These are phyloP conservation scores for Natator depressus DNA, from an alignment of 2,113 vertebrate species.

Conservation along the genomic window DNA sequence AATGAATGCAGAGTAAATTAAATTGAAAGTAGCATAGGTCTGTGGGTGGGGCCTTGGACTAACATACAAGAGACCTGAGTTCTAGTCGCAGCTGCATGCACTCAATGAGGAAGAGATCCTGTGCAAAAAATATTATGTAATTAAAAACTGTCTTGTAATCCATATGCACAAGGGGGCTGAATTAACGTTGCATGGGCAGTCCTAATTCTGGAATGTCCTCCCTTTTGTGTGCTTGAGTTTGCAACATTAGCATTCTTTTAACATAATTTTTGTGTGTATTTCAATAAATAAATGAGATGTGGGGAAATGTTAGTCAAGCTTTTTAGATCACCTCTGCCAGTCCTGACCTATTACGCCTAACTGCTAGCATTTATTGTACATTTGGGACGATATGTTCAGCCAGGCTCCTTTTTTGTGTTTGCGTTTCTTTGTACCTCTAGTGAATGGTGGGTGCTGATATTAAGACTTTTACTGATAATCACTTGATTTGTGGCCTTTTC, in stretches of 20 bases:
- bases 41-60: neutral
- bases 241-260: neutral
- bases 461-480: neutral
- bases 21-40: neutral
- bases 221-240: neutral
- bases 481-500: neutral
- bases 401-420: neutral
- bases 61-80: neutral
- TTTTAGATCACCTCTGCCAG: neutral
- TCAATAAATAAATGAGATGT: neutral
- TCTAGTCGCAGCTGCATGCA: neutral
- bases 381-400: neutral
- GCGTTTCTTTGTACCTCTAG: neutral
- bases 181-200: neutral
- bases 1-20: neutral
- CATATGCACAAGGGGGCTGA: neutral
- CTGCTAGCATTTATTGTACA: neutral
- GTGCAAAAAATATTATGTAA: fast-evolving
- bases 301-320: neutral
- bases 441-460: neutral
- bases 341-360: neutral
- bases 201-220: neutral
- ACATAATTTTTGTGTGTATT: neutral
- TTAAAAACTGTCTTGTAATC: neutral
- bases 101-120: neutral